phyloP scores from a whole-genome alignment of 2,888 invertebrate species.

The Cheilosia impressa region DNA sequence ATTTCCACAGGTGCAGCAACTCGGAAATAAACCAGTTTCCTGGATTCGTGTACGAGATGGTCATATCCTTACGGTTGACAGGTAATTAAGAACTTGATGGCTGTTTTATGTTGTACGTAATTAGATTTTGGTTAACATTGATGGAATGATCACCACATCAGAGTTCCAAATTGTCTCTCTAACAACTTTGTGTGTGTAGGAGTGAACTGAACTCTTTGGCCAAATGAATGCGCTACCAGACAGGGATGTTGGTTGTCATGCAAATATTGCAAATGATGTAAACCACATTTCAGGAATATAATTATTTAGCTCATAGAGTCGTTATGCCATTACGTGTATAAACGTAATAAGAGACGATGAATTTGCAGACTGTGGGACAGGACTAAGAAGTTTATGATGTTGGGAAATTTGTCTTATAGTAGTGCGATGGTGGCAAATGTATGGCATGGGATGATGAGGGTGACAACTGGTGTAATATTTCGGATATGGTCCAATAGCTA shows the following conservation, averaged over 20 bases:
- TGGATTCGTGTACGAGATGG: slow-evolving; percentile 95
- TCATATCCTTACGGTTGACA: slow-evolving; percentile 95
- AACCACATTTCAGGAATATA: slow-evolving; percentile 38
- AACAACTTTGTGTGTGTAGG: neutral
- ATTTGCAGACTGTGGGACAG: too few relatives aligned
- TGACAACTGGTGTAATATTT: too few relatives aligned
- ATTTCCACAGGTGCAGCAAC: slow-evolving; percentile 88
- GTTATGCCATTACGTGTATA: slow-evolving; percentile 17
- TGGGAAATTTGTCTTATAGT: too few relatives aligned
- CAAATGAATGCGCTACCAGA: slow-evolving; percentile 15
- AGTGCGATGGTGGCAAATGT: too few relatives aligned
- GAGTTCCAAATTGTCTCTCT: neutral
- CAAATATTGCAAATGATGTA: slow-evolving; percentile 37
- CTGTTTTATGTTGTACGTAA: slow-evolving; percentile 66
- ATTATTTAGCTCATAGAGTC: slow-evolving; percentile 26
- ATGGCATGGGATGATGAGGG: too few relatives aligned
- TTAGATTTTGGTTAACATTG: slow-evolving; percentile 69
- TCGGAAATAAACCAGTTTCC: slow-evolving; percentile 96
- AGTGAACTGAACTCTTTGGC: neutral
- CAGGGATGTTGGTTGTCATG: slow-evolving; percentile 23
- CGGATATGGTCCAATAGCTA: too few relatives aligned
- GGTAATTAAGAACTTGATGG: slow-evolving; percentile 84
- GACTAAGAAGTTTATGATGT: too few relatives aligned
- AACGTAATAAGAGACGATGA: too few relatives aligned
- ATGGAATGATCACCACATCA: slow-evolving; percentile 44